Evolutionary conservation across 2,113 vertebrate species (phyloP), one percentile per base, ranked within the genome.

Genomic region (Aramus guarauna): DNA sequence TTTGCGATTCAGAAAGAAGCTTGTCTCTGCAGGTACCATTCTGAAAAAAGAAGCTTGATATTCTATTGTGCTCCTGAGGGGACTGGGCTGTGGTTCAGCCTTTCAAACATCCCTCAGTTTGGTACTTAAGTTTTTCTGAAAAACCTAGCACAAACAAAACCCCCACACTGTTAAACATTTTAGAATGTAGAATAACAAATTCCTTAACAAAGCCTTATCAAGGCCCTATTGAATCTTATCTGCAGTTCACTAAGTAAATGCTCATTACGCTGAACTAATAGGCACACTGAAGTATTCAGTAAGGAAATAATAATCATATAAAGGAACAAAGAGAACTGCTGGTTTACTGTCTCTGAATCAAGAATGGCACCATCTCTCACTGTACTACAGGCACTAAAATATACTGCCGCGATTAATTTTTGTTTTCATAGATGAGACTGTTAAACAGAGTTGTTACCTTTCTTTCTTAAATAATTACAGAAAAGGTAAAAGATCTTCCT

Each of bases 241-340:
- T 97, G 90, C 81, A 96, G 71, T 96, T 97, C 96, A 97, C 89
- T 90, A 97, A 97, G 94, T 92, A 97, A 97, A 97, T 95, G 97
- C 93, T 97, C 95, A 95, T 95, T 97, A 97, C 67, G 23, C 74
- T 96, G 74, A 89, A 96, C 90, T 95, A 97, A 97, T 68, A 96
- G 92, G 73, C 89, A 55, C 36, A 41, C 53, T 92, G 90, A 86
- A 64, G 53, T 64, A 96, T 96, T 96, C 85, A 85, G 48, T 73
- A 95, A 93, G 89, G 64, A 88, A 89, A 95, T 76, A 92, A 94
- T 93, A 87, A 87, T 85, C 56, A 69, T 90, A 94, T 68, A 89
- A 50, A 69, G 72, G 50, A 97, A 96, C 79, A 97, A 97, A 96
- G 88, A 84, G 52, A 92, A 90, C 53, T 92, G 95, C 53, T 80